These are phyloP conservation scores for Drosophila lutescens DNA, from an alignment of 2,888 invertebrate species.

Conservation along the genomic window DNA sequence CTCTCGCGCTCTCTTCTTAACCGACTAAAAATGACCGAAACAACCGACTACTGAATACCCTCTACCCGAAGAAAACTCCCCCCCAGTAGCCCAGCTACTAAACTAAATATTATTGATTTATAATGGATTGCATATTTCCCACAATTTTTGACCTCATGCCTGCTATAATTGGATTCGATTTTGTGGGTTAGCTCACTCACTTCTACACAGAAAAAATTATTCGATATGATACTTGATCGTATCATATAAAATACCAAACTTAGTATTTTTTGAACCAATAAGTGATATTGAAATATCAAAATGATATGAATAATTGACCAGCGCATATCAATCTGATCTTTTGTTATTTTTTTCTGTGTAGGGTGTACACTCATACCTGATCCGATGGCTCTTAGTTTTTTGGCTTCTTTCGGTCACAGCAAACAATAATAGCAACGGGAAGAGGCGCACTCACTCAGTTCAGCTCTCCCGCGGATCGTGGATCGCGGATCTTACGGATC, in stretches of 20 bases:
- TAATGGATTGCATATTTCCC: neutral
- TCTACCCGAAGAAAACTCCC: neutral
- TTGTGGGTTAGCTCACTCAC: too few species aligned
- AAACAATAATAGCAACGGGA: slow-evolving; percentile 73
- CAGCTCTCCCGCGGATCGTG: slow-evolving; percentile 69
- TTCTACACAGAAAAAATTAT: too few species aligned
- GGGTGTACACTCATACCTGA: slow-evolving; percentile 38
- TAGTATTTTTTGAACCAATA: too few species aligned
- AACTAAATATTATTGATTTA: neutral
- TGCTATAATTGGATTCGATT: neutral
- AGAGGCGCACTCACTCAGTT: slow-evolving; percentile 33
- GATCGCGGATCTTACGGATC: slow-evolving; percentile 38
- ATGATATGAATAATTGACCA: too few species aligned
- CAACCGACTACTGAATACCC: slow-evolving; percentile 45
- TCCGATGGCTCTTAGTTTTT: slow-evolving; percentile 25
- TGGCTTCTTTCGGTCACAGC: slow-evolving; percentile 52
- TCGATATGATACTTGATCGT: too few species aligned
- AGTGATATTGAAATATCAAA: too few species aligned
- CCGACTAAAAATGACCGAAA: slow-evolving; percentile 9
- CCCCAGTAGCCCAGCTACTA: neutral
- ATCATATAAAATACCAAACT: too few species aligned
- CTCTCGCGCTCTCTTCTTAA: slow-evolving; percentile 33
- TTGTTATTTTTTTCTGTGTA: neutral
- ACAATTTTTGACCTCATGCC: neutral
- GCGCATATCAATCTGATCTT: too few species aligned